Evolutionary conservation across 2,113 vertebrate species (phyloP).

Genomic region (Agelaius tricolor): DNA sequence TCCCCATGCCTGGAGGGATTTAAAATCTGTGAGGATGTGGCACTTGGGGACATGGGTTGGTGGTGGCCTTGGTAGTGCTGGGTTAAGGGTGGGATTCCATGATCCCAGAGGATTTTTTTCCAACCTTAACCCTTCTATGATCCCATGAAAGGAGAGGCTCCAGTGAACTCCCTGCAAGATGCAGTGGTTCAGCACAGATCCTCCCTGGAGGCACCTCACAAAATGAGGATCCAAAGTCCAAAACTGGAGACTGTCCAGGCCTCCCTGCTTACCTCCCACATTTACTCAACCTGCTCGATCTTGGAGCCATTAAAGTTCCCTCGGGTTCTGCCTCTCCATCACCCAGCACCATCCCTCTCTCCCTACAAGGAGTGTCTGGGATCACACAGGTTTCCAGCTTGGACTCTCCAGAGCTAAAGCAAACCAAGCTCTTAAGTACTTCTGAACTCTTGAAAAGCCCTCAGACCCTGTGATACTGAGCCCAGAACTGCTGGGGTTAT

Average conservation of each 20-base stretch:
- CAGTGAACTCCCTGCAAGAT: background rate
- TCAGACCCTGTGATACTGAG: background rate
- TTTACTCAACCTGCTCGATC: background rate
- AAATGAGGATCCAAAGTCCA: background rate
- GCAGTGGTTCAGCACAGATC: background rate
- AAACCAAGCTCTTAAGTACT: background rate
- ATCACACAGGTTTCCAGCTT: background rate
- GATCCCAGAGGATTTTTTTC: background rate
- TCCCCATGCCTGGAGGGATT: background rate
- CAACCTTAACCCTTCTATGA: background rate
- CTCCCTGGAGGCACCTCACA: fast-evolving
- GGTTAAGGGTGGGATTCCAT: background rate
- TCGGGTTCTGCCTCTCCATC: background rate
- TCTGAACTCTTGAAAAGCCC: background rate
- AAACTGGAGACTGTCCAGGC: background rate
- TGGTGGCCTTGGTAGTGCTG: background rate
- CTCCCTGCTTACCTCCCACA: background rate
- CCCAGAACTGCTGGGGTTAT: background rate
- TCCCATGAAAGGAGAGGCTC: background rate
- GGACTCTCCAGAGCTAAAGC: background rate
- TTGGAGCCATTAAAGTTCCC: background rate
- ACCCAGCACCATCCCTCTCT: background rate
- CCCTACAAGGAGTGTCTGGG: background rate
- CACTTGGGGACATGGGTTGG: background rate
- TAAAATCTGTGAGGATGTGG: background rate